Base-by-base conservation (phyloP, 1,140 invertebrate species). In the Apis cerana region DNA sequence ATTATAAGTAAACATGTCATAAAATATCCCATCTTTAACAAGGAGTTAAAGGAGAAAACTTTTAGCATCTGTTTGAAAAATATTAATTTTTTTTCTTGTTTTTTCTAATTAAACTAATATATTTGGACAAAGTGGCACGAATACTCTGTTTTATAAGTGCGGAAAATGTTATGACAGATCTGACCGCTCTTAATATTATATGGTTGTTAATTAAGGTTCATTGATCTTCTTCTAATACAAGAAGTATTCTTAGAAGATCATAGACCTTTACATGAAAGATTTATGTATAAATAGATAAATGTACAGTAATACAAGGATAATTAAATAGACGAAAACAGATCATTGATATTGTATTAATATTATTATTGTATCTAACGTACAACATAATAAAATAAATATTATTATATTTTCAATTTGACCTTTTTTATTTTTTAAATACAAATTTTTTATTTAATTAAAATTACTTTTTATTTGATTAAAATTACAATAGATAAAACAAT, bases 321-420 rank as follows among this genome's bases (percentile, higher is more conserved):
- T 91, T 91, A 88, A 89, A 88, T 83, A 89, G 90, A 84, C 80
- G 87, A 87, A 85, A 89, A 82, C 85, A 78, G 88, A 89, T 90
- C 82, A 90, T 91, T 92, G 90, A 91, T 91, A 92, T 92, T 92
- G 90, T 92, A 92, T 92, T 88, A 92, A 91, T 92, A 92, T 92
- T 91, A 92, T 91, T 89, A 92, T 91, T 92, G 92, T 92, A 92
- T 91, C 89, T 91, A 92, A 91, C 87, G 87, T 90, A 89, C 89
- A 92, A 89, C 87, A 84, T 91, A 89, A 89, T 89, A 86, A 89
- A 92, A 92, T 91, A 92, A 92, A 93, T 86, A 91, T 92, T 91
- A 90, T 88, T 92, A 92, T 92, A 92, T 93, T 93, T 92, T 92
- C 90, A 87, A 92, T 90, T 85, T 87, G 82, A 83, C 64, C 65